Base-by-base conservation (phyloP, 30 jellyfish, hydroid and myxozoan species). In the Hydra vulgaris region DNA sequence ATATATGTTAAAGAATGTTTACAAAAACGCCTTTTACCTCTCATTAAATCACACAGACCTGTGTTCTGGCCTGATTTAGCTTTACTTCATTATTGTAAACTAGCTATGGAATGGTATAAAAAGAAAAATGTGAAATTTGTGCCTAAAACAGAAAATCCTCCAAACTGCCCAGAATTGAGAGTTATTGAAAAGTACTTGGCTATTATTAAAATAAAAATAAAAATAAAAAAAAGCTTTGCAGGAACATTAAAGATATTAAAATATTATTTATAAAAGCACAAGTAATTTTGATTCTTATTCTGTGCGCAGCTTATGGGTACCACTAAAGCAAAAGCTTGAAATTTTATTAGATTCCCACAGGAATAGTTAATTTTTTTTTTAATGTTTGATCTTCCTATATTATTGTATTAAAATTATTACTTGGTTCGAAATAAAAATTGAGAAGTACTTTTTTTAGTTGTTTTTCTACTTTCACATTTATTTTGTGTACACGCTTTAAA, bases 171-270 rank as follows among this genome's bases (percentile, higher is more conserved):
- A 40, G 61, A 40, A 75, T 53, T 75, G 83, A 26, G 83, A 23
- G 66, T 22, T 53, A 23, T 75, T 75, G 83, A 75, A 25, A 75
- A 75, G 83, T 75, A 20, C 83, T 75, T 74, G 83, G 25, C 24
- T 25, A 23, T 5, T 53, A 70, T 25, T 75, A 70, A 22, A 75
- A 75, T 5, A 40, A 40, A 40, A 40, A 40, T 40, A 12, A 40
- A 40, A 40, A 40, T 3, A 40, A 40, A 40, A 40, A 40, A 40
- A 40, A 40, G 8, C 61, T 40, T 40, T 40, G 12, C 61, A 40
- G 12, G 12, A 40, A 40, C 61, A 40, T 40, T 40, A 40, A 40
- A 40, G 5, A 40, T 40, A 40, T 40, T 40, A 40, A 40, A 40
- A 40, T 40, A 40, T 40, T 12, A 40, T 40, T 40, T 40, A 40